phyloP scores from a whole-genome alignment of 2,888 invertebrate species.

The Sussaba pulchella region DNA sequence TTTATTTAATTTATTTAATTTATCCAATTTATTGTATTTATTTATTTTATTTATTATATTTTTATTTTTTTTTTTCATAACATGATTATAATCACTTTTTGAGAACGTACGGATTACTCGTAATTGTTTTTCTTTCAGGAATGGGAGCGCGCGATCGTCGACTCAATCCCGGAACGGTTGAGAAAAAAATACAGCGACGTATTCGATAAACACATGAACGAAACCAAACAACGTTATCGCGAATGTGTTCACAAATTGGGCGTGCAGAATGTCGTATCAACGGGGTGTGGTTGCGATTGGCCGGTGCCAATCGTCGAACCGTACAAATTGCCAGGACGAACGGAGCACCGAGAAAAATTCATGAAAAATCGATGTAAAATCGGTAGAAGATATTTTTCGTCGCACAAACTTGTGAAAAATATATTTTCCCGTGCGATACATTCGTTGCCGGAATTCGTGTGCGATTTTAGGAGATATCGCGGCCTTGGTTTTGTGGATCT shows the following conservation, averaged over 20 bases:
- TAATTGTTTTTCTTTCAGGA: conserved; percentile 67
- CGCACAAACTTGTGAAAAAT: conserved; percentile 88
- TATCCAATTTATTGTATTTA: not conserved
- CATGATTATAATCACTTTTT: not conserved
- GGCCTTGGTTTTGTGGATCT: conserved; percentile 84
- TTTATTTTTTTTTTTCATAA: too few species aligned
- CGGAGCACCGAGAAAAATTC: conserved; percentile 87
- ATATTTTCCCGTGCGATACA: conserved; percentile 86
- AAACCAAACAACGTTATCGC: conserved; percentile 81
- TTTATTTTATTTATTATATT: too few species aligned
- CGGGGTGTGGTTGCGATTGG: conserved; percentile 86
- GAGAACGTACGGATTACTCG: conserved; percentile 1
- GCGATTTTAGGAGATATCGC: conserved; percentile 85
- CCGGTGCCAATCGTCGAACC: conserved; percentile 85
- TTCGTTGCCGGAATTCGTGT: conserved; percentile 86
- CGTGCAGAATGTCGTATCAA: conserved; percentile 87
- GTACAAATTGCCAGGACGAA: conserved; percentile 88
- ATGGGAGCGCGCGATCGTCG: conserved; percentile 87
- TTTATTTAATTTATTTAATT: not conserved
- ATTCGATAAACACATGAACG: conserved; percentile 86
- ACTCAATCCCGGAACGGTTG: conserved; percentile 86
- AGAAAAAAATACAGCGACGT: conserved; percentile 86
- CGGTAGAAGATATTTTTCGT: conserved; percentile 86
- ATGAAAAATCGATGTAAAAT: conserved; percentile 86
- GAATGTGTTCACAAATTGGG: conserved; percentile 85